A percentile compares a stretch with the other conserved stretches of the same genome.
Evolutionary conservation across 1,140 invertebrate species (phyloP).

Genomic region (Latrodectus geometricus): DNA sequence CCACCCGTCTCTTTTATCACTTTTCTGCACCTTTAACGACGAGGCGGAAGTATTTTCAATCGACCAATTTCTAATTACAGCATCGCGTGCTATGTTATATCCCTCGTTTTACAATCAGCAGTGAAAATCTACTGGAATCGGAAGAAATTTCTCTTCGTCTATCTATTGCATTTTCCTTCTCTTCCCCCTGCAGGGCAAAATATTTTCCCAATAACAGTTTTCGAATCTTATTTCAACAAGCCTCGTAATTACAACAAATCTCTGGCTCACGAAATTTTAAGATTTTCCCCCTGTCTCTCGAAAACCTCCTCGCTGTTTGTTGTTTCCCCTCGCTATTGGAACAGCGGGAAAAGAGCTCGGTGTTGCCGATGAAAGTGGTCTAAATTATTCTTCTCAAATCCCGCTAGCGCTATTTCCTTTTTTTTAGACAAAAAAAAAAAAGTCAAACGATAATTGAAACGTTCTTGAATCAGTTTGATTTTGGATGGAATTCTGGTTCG

Average conservation of each 20-base stretch:
- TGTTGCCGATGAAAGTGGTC: conserved; percentile 5
- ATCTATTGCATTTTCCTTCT: neutral
- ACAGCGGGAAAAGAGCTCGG: neutral
- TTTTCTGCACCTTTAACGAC: conserved; percentile 51
- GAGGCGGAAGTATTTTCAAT: conserved; percentile 59
- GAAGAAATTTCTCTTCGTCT: conserved; percentile 22
- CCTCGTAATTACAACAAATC: conserved; percentile 59
- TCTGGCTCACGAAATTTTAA: conserved; percentile 57
- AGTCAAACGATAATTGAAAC: too few species aligned
- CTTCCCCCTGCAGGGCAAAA: conserved; percentile 40
- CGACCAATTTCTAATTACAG: conserved; percentile 61
- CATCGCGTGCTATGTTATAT: conserved; percentile 50
- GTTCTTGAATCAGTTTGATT: too few species aligned
- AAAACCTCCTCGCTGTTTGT: conserved; percentile 51
- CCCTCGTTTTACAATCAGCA: conserved; percentile 45
- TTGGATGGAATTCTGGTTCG: too few species aligned
- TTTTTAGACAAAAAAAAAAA: too few species aligned
- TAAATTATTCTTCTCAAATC: neutral
- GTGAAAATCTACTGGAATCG: conserved; percentile 51
- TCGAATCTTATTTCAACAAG: conserved; percentile 63
- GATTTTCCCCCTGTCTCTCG: conserved; percentile 28
- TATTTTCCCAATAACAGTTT: conserved; percentile 63
- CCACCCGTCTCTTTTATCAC: neutral
- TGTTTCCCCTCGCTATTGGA: conserved; percentile 55
- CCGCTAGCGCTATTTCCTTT: too few species aligned